Evolutionary conservation across 2,797 vertebrate genomes (phyloP).

Genomic region (Spizella passerina): DNA sequence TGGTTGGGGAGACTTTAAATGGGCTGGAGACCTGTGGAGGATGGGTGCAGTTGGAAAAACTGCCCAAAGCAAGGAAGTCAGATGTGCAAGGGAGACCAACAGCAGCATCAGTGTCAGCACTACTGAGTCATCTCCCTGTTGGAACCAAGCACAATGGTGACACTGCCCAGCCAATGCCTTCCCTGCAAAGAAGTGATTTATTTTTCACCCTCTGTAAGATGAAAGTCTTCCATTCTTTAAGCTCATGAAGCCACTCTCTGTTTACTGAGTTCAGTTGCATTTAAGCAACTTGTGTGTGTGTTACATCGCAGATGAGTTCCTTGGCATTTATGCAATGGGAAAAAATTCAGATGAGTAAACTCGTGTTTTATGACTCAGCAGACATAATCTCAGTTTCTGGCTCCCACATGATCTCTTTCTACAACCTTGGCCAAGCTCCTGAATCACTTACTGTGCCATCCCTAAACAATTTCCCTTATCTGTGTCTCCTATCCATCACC

Average conservation of each 20-base stretch:
- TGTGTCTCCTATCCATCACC: background rate
- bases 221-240: background rate
- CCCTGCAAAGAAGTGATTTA: background rate
- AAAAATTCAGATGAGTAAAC: slow-evolving; percentile 13
- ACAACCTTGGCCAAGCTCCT: background rate
- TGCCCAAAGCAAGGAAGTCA: background rate
- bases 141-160: background rate
- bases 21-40: background rate
- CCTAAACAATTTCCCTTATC: background rate
- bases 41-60: background rate
- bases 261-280: background rate
- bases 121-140: background rate
- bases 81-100: background rate
- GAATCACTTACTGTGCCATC: background rate
- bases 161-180: background rate
- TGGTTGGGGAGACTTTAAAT: background rate
- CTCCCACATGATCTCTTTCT: background rate
- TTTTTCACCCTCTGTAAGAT: background rate
- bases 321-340: background rate
- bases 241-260: background rate
- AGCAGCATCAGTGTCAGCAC: background rate
- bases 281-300: background rate
- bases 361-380: slow-evolving; percentile 34
- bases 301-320: background rate
- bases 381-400: background rate